A percentile compares a stretch with the other conserved stretches of the same genome.
These are phyloP conservation scores for Standfussiana lucernea DNA, from an alignment of 2,888 invertebrate species.

Conservation along the genomic window DNA sequence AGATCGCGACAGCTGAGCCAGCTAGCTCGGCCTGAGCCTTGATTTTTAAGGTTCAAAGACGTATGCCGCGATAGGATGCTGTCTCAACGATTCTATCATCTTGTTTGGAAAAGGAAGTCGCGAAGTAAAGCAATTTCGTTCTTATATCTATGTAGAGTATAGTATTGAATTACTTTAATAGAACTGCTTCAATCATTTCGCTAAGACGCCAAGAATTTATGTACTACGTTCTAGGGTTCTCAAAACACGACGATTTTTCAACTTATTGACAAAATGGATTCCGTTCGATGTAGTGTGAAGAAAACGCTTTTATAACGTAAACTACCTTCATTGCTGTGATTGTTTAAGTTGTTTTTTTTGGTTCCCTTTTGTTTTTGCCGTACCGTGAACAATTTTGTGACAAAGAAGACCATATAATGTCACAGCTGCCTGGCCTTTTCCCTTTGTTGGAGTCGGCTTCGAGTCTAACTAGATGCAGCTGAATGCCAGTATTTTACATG, in stretches of 20 bases:
- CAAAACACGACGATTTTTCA: constrained; percentile 1
- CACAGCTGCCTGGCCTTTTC: not conserved
- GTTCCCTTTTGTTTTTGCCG: not conserved
- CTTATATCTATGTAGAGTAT: constrained; percentile 21
- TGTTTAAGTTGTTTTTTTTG: not conserved
- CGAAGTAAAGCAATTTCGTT: constrained; percentile 35
- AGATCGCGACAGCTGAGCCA: too few relatives aligned
- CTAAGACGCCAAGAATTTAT: constrained; percentile 62
- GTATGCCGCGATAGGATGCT: not conserved
- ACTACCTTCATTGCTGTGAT: not conserved
- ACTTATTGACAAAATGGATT: not conserved
- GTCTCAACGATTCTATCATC: not conserved
- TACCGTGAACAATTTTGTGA: not conserved
- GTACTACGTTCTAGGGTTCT: constrained; percentile 35
- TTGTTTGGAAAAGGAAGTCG: constrained; percentile 4
- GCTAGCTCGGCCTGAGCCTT: too few relatives aligned
- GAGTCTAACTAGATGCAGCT: not conserved
- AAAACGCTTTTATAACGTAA: not conserved
- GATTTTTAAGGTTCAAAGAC: not conserved
- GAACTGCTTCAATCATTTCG: constrained; percentile 67
- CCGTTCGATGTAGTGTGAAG: not conserved
- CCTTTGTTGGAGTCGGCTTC: not conserved
- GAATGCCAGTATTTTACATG: not conserved
- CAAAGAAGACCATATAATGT: not conserved
- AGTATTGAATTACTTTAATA: constrained; percentile 60